Evolutionary conservation across 2,888 invertebrate species (phyloP).

Genomic region (Torymus auratus): DNA sequence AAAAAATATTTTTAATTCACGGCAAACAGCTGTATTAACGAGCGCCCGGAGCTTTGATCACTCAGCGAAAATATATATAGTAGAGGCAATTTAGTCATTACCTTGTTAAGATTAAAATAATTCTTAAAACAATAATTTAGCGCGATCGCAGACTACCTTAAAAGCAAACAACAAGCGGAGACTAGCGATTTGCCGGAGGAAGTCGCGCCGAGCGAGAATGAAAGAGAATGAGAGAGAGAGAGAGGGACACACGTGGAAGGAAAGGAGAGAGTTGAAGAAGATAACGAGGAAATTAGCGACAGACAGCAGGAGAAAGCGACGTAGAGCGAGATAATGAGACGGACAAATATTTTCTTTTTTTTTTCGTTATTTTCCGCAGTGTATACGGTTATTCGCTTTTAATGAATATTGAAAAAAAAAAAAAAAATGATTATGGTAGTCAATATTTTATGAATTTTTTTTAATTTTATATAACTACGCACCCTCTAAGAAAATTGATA

Average conservation of each 20-base stretch:
- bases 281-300: conserved; percentile 31
- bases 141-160: neutral
- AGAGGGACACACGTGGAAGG: neutral
- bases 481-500: no score
- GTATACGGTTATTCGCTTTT: neutral
- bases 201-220: conserved; percentile 7
- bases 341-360: no score
- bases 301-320: conserved; percentile 8
- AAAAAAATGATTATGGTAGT: no score
- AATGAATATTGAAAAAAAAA: no score
- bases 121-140: neutral
- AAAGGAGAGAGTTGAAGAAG: neutral
- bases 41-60: no score
- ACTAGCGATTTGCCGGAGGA: conserved; percentile 19
- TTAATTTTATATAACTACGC: no score
- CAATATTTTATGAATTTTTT: no score
- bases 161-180: neutral
- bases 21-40: no score
- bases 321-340: neutral
- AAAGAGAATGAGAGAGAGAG: conserved; percentile 10
- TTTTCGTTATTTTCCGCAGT: no score
- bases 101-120: neutral
- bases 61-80: neutral
- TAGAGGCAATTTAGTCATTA: neutral
- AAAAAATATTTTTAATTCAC: no score